These are phyloP conservation scores for Serilophus lunatus DNA, from an alignment of 2,113 vertebrate species.

Conservation along the genomic window DNA sequence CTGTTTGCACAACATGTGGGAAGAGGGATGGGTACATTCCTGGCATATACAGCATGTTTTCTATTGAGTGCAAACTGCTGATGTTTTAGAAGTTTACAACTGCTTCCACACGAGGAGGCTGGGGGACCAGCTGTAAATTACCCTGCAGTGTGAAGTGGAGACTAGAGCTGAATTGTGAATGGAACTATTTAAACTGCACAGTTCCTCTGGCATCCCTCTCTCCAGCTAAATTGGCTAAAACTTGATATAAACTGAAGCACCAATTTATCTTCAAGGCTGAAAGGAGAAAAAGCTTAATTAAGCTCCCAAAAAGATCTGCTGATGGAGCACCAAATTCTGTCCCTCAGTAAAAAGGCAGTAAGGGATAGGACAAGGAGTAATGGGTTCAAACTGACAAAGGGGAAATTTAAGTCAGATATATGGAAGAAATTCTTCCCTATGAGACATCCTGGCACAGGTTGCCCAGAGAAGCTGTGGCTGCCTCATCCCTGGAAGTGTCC, in stretches of 20 bases:
- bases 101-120: accelerated
- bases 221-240: background rate
- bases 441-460: background rate
- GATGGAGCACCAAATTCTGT: background rate
- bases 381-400: background rate
- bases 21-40: accelerated
- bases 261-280: background rate
- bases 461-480: background rate
- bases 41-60: accelerated
- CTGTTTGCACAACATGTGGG: accelerated
- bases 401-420: background rate
- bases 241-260: background rate
- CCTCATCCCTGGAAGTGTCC: background rate
- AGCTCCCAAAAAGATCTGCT: background rate
- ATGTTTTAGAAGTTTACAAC: background rate
- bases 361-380: background rate
- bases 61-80: background rate
- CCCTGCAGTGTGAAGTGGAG: background rate
- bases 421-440: background rate
- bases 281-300: background rate
- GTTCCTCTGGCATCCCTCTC: background rate
- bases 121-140: background rate
- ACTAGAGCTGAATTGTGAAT: background rate
- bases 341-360: background rate
- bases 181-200: background rate